Evolutionary conservation across 2,113 vertebrate genomes (phyloP), one percentile per base, ranked within the genome.

Genomic region (Buteo buteo): DNA sequence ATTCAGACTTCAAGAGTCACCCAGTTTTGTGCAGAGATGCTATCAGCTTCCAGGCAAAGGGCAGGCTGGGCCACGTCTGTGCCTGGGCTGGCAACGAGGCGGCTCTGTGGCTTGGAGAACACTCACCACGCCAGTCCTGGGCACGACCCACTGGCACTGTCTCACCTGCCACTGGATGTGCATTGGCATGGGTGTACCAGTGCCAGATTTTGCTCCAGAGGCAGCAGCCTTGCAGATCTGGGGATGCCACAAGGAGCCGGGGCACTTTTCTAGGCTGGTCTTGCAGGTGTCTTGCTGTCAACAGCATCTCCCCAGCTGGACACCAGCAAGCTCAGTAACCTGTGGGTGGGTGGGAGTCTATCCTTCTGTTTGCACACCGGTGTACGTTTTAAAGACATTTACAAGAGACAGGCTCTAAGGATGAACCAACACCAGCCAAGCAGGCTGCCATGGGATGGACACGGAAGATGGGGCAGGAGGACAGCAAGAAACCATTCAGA

Each of bases 111-210:
- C 69, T 70, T 52, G 64, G 31, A 24, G 31, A 88, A 15, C 6
- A 38, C 26, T 58, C 45, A 16, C 26, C 72, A 28, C 0, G 0
- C 16, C 49, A 76, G 47, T 40, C n/a, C 62, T 38, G 32, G 62
- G 58, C 57, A 64, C 0, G 0, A 74, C 19, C 25, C 57, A 25
- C 47, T 8, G 42, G n/a, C 2, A 11, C 26, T 1, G 3, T 64
- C 50, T 58, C 44, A 73, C 17, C n/a, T 18, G 17, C 72, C 2
- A 0, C 42, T 0, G 6, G 29, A 45, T 1, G 7, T 8, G 15
- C 29, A 14, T 5, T 31, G 32, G 31, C 49, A 54, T 1, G 5
- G 21, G 17, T 20, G 13, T 18, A 55, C 10, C 28, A 22, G 13
- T 28, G 36, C 36, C 3, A 4, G n/a, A 77, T 83, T 57, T 70